Evolutionary conservation across 53 echinoderm and acorn worm genomes (phyloP).

Genomic region (Apostichopus leukothele): DNA sequence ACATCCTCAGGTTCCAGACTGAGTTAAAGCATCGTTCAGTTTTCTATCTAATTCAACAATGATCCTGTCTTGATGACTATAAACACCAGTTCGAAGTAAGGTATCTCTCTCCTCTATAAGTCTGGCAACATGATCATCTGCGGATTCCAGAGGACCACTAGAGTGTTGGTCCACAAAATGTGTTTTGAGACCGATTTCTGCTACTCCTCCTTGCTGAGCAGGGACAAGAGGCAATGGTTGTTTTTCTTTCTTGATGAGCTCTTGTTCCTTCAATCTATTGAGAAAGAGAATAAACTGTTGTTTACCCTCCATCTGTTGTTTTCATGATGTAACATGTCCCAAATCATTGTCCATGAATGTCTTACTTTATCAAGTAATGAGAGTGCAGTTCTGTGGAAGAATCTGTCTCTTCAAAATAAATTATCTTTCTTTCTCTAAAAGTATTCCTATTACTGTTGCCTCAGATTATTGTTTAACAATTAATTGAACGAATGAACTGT

Average conservation of each 20-base stretch:
- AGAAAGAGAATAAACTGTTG: neutral
- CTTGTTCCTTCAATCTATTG: conserved; percentile 75
- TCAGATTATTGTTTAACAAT: no score
- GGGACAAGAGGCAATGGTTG: neutral
- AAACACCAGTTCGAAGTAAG: conserved; percentile 87
- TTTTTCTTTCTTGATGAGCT: conserved; percentile 58
- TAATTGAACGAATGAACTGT: no score
- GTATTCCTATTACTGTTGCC: no score
- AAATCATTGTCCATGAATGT: no score
- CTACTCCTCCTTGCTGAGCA: neutral
- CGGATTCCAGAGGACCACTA: conserved; percentile 46
- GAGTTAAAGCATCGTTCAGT: conserved; percentile 79
- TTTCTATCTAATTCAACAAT: conserved; percentile 88
- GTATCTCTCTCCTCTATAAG: conserved; percentile 98
- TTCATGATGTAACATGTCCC: no score
- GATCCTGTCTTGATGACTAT: conserved; percentile 92
- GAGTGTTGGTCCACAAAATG: conserved; percentile 46
- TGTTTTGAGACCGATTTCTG: neutral
- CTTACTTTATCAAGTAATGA: no score
- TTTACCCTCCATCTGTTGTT: no score
- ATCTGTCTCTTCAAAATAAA: no score
- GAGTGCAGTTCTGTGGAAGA: no score
- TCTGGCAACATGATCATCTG: conserved; percentile 83
- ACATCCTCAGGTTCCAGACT: neutral
- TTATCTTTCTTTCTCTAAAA: no score